Evolutionary conservation across 1,140 invertebrate genomes (phyloP).

Genomic region (Cydia splendana): DNA sequence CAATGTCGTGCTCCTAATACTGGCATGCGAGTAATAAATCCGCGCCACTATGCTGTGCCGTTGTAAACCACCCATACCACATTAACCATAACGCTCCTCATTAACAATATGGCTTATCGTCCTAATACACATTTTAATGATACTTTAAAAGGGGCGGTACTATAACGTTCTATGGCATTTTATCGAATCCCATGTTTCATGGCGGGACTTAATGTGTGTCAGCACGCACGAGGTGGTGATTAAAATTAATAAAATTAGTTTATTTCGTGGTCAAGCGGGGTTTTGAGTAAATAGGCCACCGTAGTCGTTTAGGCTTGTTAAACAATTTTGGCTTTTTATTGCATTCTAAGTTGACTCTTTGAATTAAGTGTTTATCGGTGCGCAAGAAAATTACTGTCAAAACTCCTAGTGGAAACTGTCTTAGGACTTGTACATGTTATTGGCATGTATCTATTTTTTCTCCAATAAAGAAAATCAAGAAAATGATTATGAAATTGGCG

Average conservation of each 20-base stretch:
- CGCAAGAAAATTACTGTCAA: not conserved
- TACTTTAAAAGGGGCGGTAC: slow-evolving; percentile 64
- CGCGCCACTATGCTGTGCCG: slow-evolving; percentile 16
- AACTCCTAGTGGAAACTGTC: too few relatives aligned
- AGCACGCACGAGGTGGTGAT: slow-evolving; percentile 63
- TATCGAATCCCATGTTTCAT: slow-evolving; percentile 67
- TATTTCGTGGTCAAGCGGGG: slow-evolving; percentile 33
- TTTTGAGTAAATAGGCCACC: slow-evolving; percentile 26
- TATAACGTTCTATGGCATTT: slow-evolving; percentile 59
- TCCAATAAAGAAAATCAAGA: too few relatives aligned
- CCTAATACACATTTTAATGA: slow-evolving; percentile 62
- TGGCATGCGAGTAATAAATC: not conserved
- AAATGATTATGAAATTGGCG: not conserved
- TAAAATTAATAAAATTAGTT: slow-evolving; percentile 75
- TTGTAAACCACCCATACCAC: slow-evolving; percentile 58
- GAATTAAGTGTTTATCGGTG: slow-evolving; percentile 12
- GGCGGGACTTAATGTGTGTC: slow-evolving; percentile 64
- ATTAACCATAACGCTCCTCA: slow-evolving; percentile 65
- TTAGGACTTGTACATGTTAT: too few relatives aligned
- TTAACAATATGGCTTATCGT: slow-evolving; percentile 67
- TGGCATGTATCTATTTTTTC: too few relatives aligned
- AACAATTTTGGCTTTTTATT: slow-evolving; percentile 31
- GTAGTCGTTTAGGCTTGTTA: slow-evolving; percentile 26
- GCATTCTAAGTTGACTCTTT: slow-evolving; percentile 22
- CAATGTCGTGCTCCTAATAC: not conserved